Conservation (phyloP, 2,113 vertebrate genomes). For the Balaenoptera acutorostrata region DNA sequence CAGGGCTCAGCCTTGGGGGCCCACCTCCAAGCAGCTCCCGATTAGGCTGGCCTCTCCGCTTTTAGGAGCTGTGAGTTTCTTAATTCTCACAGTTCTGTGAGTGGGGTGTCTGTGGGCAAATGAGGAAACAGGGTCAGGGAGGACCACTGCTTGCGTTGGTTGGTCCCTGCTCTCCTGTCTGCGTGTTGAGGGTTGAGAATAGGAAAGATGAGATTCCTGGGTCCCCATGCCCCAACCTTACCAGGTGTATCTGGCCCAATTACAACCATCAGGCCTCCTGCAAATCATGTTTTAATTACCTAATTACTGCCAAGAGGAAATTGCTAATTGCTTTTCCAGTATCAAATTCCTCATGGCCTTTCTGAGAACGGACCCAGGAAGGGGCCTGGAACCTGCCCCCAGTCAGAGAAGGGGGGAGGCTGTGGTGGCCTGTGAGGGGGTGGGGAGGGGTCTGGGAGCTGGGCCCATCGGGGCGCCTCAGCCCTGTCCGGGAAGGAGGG, state of each 20-base stretch:
- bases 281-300: slow-evolving; percentile 24
- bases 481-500: background rate
- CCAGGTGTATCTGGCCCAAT: slow-evolving; percentile 31
- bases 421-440: background rate
- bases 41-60: background rate
- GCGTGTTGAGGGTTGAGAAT: background rate
- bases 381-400: background rate
- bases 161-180: background rate
- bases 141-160: background rate
- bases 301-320: slow-evolving; percentile 28
- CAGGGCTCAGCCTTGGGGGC: background rate
- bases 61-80: background rate
- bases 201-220: background rate
- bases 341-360: slow-evolving; percentile 10
- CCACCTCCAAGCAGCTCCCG: background rate
- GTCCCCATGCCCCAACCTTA: background rate
- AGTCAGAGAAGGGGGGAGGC: background rate
- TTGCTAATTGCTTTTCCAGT: slow-evolving; percentile 23
- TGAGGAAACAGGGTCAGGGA: background rate
- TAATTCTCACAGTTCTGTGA: background rate
- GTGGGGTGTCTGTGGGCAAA: background rate
- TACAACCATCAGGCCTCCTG: background rate
- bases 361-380: background rate
- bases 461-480: background rate
- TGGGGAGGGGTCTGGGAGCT: background rate